These are phyloP conservation scores for Troides aeacus DNA, from an alignment of 2,888 invertebrate species.

Conservation along the genomic window DNA sequence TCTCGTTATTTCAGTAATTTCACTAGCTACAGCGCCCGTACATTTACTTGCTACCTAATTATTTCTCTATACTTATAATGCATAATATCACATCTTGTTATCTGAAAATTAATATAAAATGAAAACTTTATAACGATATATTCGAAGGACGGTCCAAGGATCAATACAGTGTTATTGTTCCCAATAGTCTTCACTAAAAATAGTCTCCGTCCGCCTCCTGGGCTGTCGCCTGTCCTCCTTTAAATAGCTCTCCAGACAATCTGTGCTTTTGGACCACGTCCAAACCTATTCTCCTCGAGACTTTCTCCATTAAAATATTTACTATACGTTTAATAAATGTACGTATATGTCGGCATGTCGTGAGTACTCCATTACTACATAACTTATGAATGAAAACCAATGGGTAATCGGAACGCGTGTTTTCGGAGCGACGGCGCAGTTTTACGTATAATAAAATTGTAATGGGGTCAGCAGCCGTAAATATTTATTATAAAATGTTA, in stretches of 20 bases:
- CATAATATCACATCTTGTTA: too few relatives aligned
- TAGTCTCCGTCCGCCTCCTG: constrained; percentile 16
- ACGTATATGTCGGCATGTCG: not conserved
- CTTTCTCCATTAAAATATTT: constrained; percentile 16
- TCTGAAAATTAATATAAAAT: too few relatives aligned
- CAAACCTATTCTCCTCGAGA: constrained; percentile 9
- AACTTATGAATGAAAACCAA: constrained; percentile 12
- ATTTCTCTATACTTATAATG: too few relatives aligned
- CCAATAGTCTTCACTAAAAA: constrained; percentile 6
- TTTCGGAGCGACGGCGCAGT: too few relatives aligned
- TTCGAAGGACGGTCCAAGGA: not conserved
- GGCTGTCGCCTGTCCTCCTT: constrained; percentile 12
- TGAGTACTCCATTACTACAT: constrained; percentile 1
- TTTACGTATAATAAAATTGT: too few relatives aligned
- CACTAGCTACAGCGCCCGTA: too few relatives aligned
- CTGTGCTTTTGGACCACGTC: constrained; percentile 11
- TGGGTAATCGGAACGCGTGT: not conserved
- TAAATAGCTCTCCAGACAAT: constrained; percentile 24
- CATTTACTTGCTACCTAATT: too few relatives aligned
- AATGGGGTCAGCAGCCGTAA: too few relatives aligned
- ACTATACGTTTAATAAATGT: not conserved
- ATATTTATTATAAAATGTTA: too few relatives aligned
- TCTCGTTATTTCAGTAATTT: too few relatives aligned
- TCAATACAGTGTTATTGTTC: constrained; percentile 1
- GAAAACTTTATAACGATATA: too few relatives aligned